A percentile compares a stretch with the other conserved stretches of the same genome.
Conservation (phyloP, 2,113 vertebrate species). For the Scomber japonicus region DNA sequence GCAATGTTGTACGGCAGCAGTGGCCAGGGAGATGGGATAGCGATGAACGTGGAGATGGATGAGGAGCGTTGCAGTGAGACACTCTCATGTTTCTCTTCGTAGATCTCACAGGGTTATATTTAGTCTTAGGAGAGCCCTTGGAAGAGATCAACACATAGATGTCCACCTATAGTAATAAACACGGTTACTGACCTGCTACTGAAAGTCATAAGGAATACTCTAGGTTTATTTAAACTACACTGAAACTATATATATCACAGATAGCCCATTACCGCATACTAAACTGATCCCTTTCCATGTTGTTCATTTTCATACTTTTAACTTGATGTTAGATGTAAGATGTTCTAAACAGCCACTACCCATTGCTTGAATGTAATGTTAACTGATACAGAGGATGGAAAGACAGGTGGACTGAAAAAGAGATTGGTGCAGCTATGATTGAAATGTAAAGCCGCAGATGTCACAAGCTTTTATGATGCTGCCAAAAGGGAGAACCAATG, state of each 20-base stretch:
- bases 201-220: constrained; percentile 44
- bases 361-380: constrained; percentile 24
- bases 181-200: constrained; percentile 67
- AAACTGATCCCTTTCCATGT: constrained; percentile 20
- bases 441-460: constrained; percentile 59
- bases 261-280: constrained; percentile 26
- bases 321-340: constrained; percentile 35
- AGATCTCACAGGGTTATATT: constrained; percentile 77
- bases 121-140: constrained; percentile 79
- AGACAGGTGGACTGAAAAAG: constrained; percentile 72
- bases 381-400: constrained; percentile 56
- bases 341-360: constrained; percentile 33
- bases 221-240: constrained; percentile 40
- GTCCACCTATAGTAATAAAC: constrained; percentile 75
- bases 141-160: constrained; percentile 69
- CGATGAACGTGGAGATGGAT: constrained; percentile 65
- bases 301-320: constrained; percentile 25
- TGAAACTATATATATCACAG: constrained; percentile 40
- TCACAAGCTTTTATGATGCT: constrained; percentile 62
- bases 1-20: constrained; percentile 26
- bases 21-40: constrained; percentile 48
- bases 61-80: constrained; percentile 47
- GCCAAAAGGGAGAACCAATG: constrained; percentile 48
- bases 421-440: constrained; percentile 46
- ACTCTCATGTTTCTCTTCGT: constrained; percentile 75